phyloP scores from a whole-genome alignment of 2,888 invertebrate genomes.

The Hirtodrosophila trivittata region DNA sequence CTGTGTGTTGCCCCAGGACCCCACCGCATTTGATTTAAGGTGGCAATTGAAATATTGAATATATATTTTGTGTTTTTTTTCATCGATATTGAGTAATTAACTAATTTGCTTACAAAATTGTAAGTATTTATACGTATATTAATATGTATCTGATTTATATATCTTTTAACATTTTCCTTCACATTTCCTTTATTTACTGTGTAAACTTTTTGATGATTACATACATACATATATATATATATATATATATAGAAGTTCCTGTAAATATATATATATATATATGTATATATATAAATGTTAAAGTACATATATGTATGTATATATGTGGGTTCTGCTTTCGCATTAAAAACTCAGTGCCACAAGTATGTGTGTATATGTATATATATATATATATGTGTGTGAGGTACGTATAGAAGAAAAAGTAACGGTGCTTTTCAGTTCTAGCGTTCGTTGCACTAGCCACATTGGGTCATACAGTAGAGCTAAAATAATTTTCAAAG shows the following conservation, averaged over 20 bases:
- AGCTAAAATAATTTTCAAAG: constrained; percentile 29
- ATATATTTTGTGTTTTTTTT: constrained; percentile 18
- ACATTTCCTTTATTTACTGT: no score
- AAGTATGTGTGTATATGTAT: constrained; percentile 8
- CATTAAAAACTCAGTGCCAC: no score
- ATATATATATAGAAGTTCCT: neutral
- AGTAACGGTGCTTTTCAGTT: constrained; percentile 38
- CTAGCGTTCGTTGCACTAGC: constrained; percentile 53
- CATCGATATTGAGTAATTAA: constrained; percentile 15
- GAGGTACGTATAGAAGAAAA: constrained; percentile 16
- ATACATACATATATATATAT: no score
- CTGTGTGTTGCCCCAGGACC: constrained; percentile 38
- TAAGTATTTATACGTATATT: constrained; percentile 21
- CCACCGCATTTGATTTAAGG: constrained; percentile 16
- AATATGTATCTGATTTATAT: constrained; percentile 2
- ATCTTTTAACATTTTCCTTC: neutral
- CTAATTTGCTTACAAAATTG: constrained; percentile 1
- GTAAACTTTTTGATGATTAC: no score
- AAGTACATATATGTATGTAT: neutral
- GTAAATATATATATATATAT: neutral
- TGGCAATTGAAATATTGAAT: constrained; percentile 15
- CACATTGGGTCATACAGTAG: constrained; percentile 2
- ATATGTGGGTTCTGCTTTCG: no score
- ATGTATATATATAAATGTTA: constrained; percentile 4
- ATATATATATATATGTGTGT: constrained; percentile 4